phyloP scores from a whole-genome alignment of 2,888 invertebrate genomes.

The Xanthia icteritia region DNA sequence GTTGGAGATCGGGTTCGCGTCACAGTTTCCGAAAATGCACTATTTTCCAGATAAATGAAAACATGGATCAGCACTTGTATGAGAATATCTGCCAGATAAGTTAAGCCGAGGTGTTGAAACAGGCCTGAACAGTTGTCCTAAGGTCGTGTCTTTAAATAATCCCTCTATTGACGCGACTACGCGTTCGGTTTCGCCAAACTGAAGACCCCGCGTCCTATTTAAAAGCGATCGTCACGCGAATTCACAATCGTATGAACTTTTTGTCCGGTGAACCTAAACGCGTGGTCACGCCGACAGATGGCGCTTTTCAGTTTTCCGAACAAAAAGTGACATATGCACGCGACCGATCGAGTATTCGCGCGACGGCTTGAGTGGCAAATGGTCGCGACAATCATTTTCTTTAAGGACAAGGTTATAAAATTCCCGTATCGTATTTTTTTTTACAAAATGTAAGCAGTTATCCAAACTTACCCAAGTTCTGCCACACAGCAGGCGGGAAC shows the following conservation, averaged over 20 bases:
- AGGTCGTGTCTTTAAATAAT: too few relatives aligned
- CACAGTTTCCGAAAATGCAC: too few relatives aligned
- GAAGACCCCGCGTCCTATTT: not conserved
- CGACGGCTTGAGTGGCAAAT: not conserved
- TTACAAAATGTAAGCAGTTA: not conserved
- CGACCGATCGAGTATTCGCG: too few relatives aligned
- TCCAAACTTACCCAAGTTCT: slow-evolving; percentile 80
- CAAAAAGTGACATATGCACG: too few relatives aligned
- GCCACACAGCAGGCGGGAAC: slow-evolving; percentile 87
- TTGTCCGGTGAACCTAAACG: too few relatives aligned
- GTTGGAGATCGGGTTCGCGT: too few relatives aligned
- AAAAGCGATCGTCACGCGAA: too few relatives aligned
- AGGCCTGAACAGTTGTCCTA: too few relatives aligned
- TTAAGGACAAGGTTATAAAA: not conserved
- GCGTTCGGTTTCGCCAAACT: not conserved
- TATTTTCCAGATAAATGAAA: not conserved
- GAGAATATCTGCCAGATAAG: not conserved
- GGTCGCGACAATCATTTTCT: not conserved
- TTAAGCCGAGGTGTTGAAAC: not conserved
- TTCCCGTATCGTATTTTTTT: not conserved
- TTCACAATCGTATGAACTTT: too few relatives aligned
- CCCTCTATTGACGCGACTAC: not conserved
- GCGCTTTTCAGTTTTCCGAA: too few relatives aligned
- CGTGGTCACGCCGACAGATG: too few relatives aligned
- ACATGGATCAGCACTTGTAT: not conserved